A percentile compares a stretch with the other conserved stretches of the same genome.
phyloP scores from a whole-genome alignment of 1,140 invertebrate genomes.

The Drosophila lacteicornis region DNA sequence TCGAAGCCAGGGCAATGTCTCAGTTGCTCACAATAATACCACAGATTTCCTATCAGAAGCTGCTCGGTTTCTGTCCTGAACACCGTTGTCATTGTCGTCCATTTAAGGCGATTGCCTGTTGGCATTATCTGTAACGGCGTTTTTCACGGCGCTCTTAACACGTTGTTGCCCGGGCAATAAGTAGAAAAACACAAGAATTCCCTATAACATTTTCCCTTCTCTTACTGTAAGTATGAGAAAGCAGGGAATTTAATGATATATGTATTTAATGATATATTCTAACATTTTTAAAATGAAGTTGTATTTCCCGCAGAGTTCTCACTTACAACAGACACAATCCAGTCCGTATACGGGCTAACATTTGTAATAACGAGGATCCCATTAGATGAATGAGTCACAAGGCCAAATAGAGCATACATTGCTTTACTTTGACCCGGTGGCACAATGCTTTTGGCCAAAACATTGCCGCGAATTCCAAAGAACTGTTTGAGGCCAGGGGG shows the following conservation, averaged over 20 bases:
- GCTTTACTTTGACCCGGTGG: not conserved
- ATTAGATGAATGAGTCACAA: not conserved
- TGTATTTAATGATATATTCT: not conserved
- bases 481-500: not conserved
- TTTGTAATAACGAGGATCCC: not conserved
- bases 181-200: not conserved
- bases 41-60: slow-evolving; percentile 29
- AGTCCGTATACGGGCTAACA: not conserved
- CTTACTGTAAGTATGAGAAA: too few relatives aligned
- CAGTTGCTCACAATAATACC: slow-evolving; percentile 18
- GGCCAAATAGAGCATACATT: not conserved
- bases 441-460: not conserved
- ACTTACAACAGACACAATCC: not conserved
- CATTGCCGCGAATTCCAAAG: slow-evolving; percentile 1
- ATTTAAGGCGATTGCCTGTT: slow-evolving; percentile 15
- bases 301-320: not conserved
- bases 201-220: not conserved
- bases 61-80: not conserved
- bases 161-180: not conserved
- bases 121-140: slow-evolving; percentile 5
- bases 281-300: not conserved
- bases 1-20: slow-evolving; percentile 9
- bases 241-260: too few relatives aligned
- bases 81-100: slow-evolving; percentile 6
- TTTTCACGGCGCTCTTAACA: slow-evolving; percentile 11